These are phyloP conservation scores for Oceanodroma leucorhoa DNA, from an alignment of 2,797 vertebrate genomes.

Conservation along the genomic window DNA sequence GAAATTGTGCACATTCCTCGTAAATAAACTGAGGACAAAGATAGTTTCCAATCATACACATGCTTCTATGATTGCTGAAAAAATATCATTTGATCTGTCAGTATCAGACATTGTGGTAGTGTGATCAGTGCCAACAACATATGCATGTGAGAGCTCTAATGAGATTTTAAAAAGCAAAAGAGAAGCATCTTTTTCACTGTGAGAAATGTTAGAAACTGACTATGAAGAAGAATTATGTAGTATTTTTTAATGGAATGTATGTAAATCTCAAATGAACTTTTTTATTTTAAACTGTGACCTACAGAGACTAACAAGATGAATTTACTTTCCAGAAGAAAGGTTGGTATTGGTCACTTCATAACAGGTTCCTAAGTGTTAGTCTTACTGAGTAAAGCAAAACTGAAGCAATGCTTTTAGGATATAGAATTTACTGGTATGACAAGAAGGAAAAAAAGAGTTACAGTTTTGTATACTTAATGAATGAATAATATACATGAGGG, in stretches of 20 bases:
- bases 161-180: slow-evolving; percentile 10
- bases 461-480: neutral
- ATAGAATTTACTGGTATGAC: neutral
- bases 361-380: neutral
- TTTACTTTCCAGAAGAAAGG: neutral
- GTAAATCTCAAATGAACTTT: neutral
- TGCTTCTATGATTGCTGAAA: slow-evolving; percentile 12
- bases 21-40: slow-evolving; percentile 35
- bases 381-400: neutral
- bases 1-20: neutral
- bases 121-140: slow-evolving; percentile 12
- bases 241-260: neutral
- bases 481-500: neutral
- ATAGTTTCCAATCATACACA: slow-evolving; percentile 1
- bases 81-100: slow-evolving; percentile 18
- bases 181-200: neutral
- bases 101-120: neutral
- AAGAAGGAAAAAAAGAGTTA: neutral
- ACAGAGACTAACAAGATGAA: neutral
- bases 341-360: neutral
- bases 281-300: neutral
- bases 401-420: neutral
- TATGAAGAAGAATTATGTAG: neutral
- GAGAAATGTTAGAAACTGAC: neutral
- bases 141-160: neutral